Percentiles rank a stretch among this genome's conserved stretches.
These are phyloP conservation scores for Pandion haliaetus DNA, from an alignment of 2,113 vertebrate genomes.

Conservation along the genomic window DNA sequence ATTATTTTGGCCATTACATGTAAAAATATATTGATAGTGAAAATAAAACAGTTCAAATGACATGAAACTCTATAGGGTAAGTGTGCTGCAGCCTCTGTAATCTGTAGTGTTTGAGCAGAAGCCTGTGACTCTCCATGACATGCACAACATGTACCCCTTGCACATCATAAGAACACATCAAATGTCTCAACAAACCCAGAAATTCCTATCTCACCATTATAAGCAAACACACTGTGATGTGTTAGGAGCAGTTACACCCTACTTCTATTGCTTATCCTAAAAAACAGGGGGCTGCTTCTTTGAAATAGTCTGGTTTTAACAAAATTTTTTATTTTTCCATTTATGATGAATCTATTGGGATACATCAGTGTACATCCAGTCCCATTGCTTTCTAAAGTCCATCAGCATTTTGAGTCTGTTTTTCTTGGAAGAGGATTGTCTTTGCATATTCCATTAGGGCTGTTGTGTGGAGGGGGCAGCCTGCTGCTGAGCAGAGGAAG, in stretches of 20 bases:
- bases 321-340: neutral
- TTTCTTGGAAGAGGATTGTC: neutral
- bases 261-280: neutral
- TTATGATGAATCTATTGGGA: neutral
- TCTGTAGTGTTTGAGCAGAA: neutral
- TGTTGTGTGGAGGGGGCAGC: neutral
- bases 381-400: neutral
- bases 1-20: neutral
- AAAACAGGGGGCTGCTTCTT: neutral
- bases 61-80: neutral
- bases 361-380: neutral
- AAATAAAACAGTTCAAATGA: neutral
- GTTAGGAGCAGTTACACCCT: neutral
- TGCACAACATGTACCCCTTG: neutral
- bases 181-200: neutral
- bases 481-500: neutral
- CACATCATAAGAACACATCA: neutral
- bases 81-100: neutral
- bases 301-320: neutral
- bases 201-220: neutral
- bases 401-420: neutral
- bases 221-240: neutral
- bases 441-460: neutral
- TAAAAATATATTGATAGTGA: neutral
- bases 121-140: neutral